A percentile compares a stretch with the other conserved stretches of the same genome.
Conservation (phyloP, 2,888 invertebrate species). For the Allolobophora icterica region DNA sequence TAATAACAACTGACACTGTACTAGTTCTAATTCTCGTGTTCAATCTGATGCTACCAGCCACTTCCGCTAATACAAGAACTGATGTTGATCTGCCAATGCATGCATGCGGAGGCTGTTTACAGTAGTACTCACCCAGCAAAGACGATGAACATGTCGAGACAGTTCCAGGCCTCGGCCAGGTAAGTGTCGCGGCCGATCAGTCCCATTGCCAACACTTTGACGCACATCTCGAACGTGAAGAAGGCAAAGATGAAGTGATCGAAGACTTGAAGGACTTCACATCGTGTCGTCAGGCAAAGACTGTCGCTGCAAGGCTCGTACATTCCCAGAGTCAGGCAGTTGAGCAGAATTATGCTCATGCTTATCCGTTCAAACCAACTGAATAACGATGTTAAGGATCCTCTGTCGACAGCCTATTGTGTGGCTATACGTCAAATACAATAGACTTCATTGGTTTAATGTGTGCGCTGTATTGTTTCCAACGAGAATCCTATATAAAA, state of each 20-base stretch:
- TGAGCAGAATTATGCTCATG: slow-evolving; percentile 96
- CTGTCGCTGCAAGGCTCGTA: slow-evolving; percentile 92
- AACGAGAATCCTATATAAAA: too few species aligned
- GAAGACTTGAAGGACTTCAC: slow-evolving; percentile 77
- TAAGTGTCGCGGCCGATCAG: slow-evolving; percentile 85
- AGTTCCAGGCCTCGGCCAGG: slow-evolving; percentile 97
- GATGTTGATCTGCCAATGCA: not conserved
- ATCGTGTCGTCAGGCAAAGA: slow-evolving; percentile 71
- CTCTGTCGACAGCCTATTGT: not conserved
- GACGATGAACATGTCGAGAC: slow-evolving; percentile 97
- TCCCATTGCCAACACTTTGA: slow-evolving; percentile 98
- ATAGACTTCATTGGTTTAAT: too few species aligned
- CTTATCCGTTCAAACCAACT: slow-evolving; percentile 99
- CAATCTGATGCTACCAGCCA: too few species aligned
- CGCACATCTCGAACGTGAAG: slow-evolving; percentile 95
- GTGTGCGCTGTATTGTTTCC: too few species aligned
- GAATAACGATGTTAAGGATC: slow-evolving; percentile 51
- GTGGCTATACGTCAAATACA: too few species aligned
- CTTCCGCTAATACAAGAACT: too few species aligned
- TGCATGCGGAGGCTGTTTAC: not conserved
- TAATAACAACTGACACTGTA: too few species aligned
- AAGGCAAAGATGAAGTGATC: slow-evolving; percentile 98
- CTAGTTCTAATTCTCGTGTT: too few species aligned
- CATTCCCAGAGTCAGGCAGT: slow-evolving; percentile 98
- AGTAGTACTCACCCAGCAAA: slow-evolving; percentile 80